Evolutionary conservation across 1,140 invertebrate genomes (phyloP), one percentile per base, ranked within the genome.

Genomic region (Macrobrachium nipponense): DNA sequence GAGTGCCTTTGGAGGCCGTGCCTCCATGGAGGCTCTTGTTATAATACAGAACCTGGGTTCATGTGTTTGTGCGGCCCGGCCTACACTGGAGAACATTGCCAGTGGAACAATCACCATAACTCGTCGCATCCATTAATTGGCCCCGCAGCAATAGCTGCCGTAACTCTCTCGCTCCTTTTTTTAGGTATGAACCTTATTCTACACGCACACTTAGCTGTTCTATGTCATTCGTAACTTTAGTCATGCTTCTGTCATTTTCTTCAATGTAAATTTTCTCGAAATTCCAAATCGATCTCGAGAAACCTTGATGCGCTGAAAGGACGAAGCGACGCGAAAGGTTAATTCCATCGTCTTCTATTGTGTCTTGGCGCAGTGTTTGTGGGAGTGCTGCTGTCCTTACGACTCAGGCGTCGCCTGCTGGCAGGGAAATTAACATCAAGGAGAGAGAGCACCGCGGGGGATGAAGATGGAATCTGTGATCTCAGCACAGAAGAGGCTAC

Each of bases 1-100:
- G 78, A 80, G 61, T 80, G 78, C 61, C 78, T 43, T 6, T 80
- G 78, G 78, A 27, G 43, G 12, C 78, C 78, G 3, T 80, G 78
- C 61, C n/a, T 80, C 23, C 78, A 80, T 18, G 78, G 78, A 17
- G 78, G 78, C 27, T 15, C 78, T 4, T 80, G 78, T 23, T 43
- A 66, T 12, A 80, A 80, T 18, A 27, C n/a, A 43, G 23, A 43
- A 27, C 23, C 78, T 36, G 78, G 78, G 12, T 80, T 80, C 61
- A 20, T 61, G 27, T 80, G 78, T 36, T 8, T 80, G 5, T 80
- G 78, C 44, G 60, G 36, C 58, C 78, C 78, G 20, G 78, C 10
- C 10, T 43, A 80, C 8, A 43, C 78, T 0, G 78, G 78, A 15
- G 61, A 80, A 43, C 66, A 43, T 62, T 80, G 78, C n/a, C 78